These are phyloP conservation scores for Fundulus diaphanus DNA, from an alignment of 2,797 vertebrate genomes.

Conservation along the genomic window DNA sequence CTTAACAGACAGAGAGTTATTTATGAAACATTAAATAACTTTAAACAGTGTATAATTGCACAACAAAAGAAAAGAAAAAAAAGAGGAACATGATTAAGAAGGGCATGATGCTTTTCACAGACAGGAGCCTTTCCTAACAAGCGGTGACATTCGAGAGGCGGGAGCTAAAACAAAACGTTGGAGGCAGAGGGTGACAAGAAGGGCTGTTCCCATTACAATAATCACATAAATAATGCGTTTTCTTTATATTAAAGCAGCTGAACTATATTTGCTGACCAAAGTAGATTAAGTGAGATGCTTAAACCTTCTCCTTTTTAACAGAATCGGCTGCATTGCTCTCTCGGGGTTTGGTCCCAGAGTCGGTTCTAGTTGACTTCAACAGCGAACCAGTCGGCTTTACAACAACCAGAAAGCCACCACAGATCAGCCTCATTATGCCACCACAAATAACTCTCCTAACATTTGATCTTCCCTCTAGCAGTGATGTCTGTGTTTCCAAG, in stretches of 20 bases:
- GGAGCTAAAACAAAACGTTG: too few species aligned
- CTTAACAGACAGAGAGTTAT: too few species aligned
- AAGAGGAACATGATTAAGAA: too few species aligned
- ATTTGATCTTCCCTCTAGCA: neutral
- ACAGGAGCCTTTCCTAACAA: too few species aligned
- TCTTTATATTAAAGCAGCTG: neutral
- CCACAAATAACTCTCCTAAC: neutral
- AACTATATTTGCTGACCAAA: neutral
- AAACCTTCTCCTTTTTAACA: neutral
- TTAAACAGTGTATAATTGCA: too few species aligned
- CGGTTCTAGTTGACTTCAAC: neutral
- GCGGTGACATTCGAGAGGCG: too few species aligned
- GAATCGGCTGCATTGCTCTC: neutral
- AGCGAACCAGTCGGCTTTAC: neutral
- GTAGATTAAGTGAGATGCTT: neutral
- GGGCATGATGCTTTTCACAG: too few species aligned
- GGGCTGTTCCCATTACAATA: neutral
- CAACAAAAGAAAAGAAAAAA: too few species aligned
- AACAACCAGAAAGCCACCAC: neutral
- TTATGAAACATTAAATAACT: too few species aligned
- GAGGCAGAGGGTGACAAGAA: too few species aligned
- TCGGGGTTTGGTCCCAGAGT: neutral
- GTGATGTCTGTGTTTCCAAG: neutral
- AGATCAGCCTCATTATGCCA: slow-evolving; percentile 1
- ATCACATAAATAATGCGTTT: neutral